Conservation (phyloP, 2,797 vertebrate species). For the Cynopterus sphinx region DNA sequence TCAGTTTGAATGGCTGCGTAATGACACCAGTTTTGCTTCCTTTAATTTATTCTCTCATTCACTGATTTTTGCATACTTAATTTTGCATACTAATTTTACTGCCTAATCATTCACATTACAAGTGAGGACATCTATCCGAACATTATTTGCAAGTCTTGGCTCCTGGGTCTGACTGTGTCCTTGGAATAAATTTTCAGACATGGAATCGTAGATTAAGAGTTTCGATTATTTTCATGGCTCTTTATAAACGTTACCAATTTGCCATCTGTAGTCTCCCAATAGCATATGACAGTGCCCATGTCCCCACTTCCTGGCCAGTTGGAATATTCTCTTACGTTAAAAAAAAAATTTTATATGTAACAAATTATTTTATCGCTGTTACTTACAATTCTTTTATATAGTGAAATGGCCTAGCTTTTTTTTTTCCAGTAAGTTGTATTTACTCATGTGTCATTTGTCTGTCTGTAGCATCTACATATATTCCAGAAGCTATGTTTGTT, state of each 20-base stretch:
- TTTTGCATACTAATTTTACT: neutral
- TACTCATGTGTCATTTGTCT: neutral
- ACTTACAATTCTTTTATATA: neutral
- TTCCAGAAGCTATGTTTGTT: neutral
- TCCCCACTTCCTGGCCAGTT: neutral
- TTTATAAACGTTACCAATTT: neutral
- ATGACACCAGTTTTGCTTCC: neutral
- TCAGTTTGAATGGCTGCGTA: neutral
- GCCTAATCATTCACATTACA: neutral
- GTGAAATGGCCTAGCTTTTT: neutral
- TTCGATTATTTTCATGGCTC: neutral
- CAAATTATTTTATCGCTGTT: neutral
- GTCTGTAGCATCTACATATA: neutral
- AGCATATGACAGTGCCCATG: neutral
- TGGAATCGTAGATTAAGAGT: neutral
- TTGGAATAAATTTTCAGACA: neutral
- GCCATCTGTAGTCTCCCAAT: neutral
- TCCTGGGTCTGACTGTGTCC: neutral
- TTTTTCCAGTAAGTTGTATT: neutral
- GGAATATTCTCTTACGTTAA: neutral
- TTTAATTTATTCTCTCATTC: constrained; percentile 11
- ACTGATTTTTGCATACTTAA: neutral
- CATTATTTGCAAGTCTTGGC: neutral
- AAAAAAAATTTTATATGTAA: neutral
- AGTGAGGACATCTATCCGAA: neutral